Percentiles rank a stretch among this genome's conserved stretches.
These are phyloP conservation scores for Montipora sp. DNA, from an alignment of 64 coral and sea anemone genomes.

Conservation along the genomic window DNA sequence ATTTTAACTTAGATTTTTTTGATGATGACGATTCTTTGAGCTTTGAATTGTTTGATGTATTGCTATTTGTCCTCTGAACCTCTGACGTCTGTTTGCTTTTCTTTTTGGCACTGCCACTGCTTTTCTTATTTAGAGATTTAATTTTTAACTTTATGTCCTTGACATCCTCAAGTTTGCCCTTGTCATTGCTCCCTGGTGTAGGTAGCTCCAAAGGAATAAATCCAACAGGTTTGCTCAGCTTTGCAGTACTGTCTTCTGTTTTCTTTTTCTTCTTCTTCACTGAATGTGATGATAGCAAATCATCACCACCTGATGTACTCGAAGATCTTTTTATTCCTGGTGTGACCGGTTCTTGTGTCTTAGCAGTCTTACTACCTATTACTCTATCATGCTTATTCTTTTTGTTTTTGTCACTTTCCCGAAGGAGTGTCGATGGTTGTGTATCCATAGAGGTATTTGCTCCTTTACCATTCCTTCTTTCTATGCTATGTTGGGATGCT, in stretches of 20 bases:
- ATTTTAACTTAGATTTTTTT: conserved; percentile 44
- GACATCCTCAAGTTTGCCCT: conserved; percentile 67
- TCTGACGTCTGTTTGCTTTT: conserved; percentile 53
- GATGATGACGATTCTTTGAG: conserved; percentile 42
- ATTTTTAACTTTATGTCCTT: conserved; percentile 79
- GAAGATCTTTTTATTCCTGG: conserved; percentile 20
- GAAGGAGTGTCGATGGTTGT: neutral
- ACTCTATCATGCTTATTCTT: conserved; percentile 5
- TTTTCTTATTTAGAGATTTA: conserved; percentile 52
- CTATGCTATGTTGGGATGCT: neutral
- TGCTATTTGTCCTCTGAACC: neutral
- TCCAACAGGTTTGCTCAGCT: conserved; percentile 52
- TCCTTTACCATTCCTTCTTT: conserved; percentile 20
- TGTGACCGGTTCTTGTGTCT: conserved; percentile 28
- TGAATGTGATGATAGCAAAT: neutral
- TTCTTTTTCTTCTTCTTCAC: conserved; percentile 96
- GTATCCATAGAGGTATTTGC: conserved; percentile 6
- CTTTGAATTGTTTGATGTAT: neutral
- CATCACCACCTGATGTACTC: conserved; percentile 32
- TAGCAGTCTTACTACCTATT: conserved; percentile 22
- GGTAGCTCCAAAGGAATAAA: conserved; percentile 47
- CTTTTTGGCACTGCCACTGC: conserved; percentile 62
- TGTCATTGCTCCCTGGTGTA: conserved; percentile 52
- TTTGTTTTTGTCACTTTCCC: conserved; percentile 15
- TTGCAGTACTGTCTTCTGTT: conserved; percentile 57